Conservation (phyloP, 2,797 vertebrate species). For the Alauda arvensis region DNA sequence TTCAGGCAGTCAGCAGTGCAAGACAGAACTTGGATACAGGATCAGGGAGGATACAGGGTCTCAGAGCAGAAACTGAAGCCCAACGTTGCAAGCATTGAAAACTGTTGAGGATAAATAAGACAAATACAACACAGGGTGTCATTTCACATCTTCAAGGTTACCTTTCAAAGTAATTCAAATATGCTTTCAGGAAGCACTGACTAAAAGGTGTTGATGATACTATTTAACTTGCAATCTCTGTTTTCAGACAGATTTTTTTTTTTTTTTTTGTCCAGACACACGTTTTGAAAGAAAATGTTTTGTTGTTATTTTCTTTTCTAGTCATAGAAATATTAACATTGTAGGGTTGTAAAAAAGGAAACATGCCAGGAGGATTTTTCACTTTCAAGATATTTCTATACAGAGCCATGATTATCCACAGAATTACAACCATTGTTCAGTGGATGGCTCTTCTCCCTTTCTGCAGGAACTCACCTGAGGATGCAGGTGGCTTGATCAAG, state of each 20-base stretch:
- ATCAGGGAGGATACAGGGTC: not conserved
- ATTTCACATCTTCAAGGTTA: not conserved
- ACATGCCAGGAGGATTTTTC: not conserved
- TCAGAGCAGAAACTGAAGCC: not conserved
- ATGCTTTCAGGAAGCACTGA: not conserved
- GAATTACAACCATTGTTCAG: not conserved
- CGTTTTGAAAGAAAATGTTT: not conserved
- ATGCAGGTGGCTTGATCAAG: not conserved
- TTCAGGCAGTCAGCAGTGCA: conserved; percentile 12
- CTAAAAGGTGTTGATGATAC: not conserved
- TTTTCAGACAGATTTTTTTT: not conserved
- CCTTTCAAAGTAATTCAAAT: not conserved
- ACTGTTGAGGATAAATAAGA: not conserved
- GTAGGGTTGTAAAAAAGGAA: fast-evolving
- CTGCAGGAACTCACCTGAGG: fast-evolving
- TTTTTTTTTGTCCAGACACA: not conserved
- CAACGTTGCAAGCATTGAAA: not conserved
- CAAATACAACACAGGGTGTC: not conserved
- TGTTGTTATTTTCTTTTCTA: not conserved
- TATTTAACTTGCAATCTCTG: not conserved
- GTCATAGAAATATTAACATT: not conserved
- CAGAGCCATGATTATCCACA: not conserved
- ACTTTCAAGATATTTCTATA: not conserved
- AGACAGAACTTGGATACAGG: not conserved
- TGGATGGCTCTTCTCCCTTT: not conserved